These are phyloP conservation scores for Bombylius discolor DNA, from an alignment of 2,888 invertebrate genomes.

Conservation along the genomic window DNA sequence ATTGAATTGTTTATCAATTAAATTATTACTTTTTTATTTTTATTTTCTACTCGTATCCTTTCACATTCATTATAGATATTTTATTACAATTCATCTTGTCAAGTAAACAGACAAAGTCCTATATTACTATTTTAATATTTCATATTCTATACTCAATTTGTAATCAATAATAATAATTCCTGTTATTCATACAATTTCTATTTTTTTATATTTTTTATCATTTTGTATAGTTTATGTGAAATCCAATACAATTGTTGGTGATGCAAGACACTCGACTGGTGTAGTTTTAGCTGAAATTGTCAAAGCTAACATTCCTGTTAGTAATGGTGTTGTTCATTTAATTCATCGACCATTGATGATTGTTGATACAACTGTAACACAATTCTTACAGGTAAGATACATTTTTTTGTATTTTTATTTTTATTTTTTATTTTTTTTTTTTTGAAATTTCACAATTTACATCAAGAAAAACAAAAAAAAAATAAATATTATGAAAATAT, in stretches of 20 bases:
- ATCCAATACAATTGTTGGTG: constrained; percentile 69
- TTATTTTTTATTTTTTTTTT: background rate
- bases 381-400: constrained; percentile 66
- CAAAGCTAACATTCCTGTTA: constrained; percentile 79
- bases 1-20: too few species aligned
- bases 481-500: too few species aligned
- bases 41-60: too few species aligned
- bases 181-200: constrained; percentile 4
- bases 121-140: too few species aligned
- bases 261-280: constrained; percentile 63
- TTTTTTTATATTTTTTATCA: constrained; percentile 6
- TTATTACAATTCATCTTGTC: too few species aligned
- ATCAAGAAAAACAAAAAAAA: too few species aligned
- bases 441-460: too few species aligned
- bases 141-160: too few species aligned
- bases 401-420: background rate
- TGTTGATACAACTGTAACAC: constrained; percentile 73
- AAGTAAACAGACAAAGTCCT: too few species aligned
- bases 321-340: constrained; percentile 85
- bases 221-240: constrained; percentile 58
- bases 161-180: background rate
- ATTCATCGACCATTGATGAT: constrained; percentile 86
- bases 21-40: too few species aligned
- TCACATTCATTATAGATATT: too few species aligned
- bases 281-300: constrained; percentile 80